A percentile compares a stretch with the other conserved stretches of the same genome.
Evolutionary conservation across 37 sponge, comb jelly and placozoan genomes (phyloP).

Genomic region (Hormiphora californensis): DNA sequence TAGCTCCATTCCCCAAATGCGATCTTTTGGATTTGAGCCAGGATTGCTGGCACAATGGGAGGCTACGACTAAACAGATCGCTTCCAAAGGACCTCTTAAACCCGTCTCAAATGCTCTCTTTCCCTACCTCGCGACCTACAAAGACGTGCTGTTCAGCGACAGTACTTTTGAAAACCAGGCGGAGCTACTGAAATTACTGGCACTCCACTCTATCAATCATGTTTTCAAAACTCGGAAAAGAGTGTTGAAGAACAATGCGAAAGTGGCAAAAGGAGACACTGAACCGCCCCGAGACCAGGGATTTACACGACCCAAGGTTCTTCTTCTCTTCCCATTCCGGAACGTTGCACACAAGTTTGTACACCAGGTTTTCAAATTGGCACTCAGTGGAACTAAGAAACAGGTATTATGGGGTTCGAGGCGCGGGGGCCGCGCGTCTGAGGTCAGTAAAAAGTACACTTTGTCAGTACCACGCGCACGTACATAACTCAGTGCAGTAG

Average conservation of each 20-base stretch:
- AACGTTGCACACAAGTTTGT: slow-evolving; percentile 65
- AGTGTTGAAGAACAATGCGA: slow-evolving; percentile 79
- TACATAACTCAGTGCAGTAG: too few species aligned
- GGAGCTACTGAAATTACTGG: slow-evolving; percentile 64
- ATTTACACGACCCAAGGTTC: slow-evolving; percentile 84
- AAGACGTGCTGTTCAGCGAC: slow-evolving; percentile 73
- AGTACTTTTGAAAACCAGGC: slow-evolving; percentile 70
- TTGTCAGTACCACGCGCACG: too few species aligned
- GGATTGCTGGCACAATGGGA: slow-evolving; percentile 1
- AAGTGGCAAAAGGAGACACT: slow-evolving; percentile 61
- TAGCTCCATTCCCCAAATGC: not conserved
- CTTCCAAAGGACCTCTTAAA: not conserved
- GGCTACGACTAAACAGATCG: slow-evolving; percentile 8
- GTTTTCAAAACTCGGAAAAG: slow-evolving; percentile 65
- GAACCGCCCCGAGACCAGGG: slow-evolving; percentile 84
- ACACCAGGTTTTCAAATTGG: slow-evolving; percentile 23
- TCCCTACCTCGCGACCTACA: not conserved
- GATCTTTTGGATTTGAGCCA: not conserved
- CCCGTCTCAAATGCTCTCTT: not conserved
- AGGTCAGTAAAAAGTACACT: too few species aligned
- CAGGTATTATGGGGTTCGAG: not conserved
- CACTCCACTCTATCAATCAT: slow-evolving; percentile 85
- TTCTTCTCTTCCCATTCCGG: slow-evolving; percentile 88
- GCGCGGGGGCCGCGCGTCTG: too few species aligned
- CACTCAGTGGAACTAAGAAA: slow-evolving; percentile 32